Evolutionary conservation across 2,888 invertebrate species (phyloP), one percentile per base, ranked within the genome.

Genomic region (Synanthedon vespiformis): DNA sequence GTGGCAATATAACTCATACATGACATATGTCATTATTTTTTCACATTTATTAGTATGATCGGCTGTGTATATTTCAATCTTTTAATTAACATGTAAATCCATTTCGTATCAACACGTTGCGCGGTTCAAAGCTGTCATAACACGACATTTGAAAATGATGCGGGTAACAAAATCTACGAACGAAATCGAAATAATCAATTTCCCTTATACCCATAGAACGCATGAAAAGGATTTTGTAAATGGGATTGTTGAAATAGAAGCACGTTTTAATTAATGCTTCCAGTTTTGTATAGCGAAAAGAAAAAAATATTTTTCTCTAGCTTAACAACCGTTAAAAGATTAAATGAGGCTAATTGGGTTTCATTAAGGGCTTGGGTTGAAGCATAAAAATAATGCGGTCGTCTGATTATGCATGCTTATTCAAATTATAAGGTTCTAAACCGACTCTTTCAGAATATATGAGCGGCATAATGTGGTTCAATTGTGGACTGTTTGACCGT

Each of bases 31-130:
- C 22, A 22, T 22, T 4, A 22, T 34, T 49, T 49, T 34, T 49
- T 8, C 12, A 10, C 6, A 49, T 49, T 34, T 34, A 10, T 49
- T 49, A 27, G 34, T 34, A 34, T 34, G 34, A 34, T 34, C 34
- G 34, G 8, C 34, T 34, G 10, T 8, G 34, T 34, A 34, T 34
- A 34, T 34, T 61, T 59, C 56, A 60, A 63, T 65, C 68, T 67
- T 69, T 65, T 67, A 64, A 69, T 72, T 69, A 70, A 64, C 58
- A 70, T 74, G 70, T 61, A 66, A 71, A 72, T 70, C 54, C 44
- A 16, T 51, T 59, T 57, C 51, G 57, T 56, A 44, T 44, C 44
- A 12, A 44, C n/a, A 44, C n/a, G 13, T 13, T 44, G 14, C 44
- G 14, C 44, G 44, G n/a, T 44, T 34, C 34, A 34, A 44, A 13